Evolutionary conservation across 37 sponge, comb jelly and placozoan genomes (phyloP).

Genomic region (Lycopodina hypogea): DNA sequence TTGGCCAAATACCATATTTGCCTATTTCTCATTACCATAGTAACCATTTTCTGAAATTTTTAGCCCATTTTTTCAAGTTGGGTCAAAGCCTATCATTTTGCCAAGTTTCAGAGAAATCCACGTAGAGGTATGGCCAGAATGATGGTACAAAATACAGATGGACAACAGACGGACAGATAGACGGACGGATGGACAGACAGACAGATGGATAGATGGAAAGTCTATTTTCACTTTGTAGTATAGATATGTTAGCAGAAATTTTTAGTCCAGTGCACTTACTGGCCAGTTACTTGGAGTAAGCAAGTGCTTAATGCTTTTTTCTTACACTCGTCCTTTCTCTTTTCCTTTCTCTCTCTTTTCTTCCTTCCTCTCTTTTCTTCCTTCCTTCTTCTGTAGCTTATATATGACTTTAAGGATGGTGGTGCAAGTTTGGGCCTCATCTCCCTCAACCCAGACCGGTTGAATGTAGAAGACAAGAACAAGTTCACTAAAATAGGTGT

Average conservation of each 20-base stretch:
- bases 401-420: constrained; percentile 68
- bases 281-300: neutral
- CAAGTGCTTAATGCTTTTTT: neutral
- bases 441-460: constrained; percentile 64
- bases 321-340: neutral
- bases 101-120: no score
- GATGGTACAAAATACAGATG: no score
- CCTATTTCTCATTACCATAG: no score
- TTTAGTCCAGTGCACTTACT: neutral
- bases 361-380: neutral
- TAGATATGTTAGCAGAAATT: neutral
- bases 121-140: no score
- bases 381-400: constrained; percentile 25
- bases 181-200: no score
- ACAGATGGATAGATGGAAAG: no score
- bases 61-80: no score
- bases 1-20: no score
- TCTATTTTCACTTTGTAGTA: no score
- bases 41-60: no score
- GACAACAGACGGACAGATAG: no score
- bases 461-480: constrained; percentile 23
- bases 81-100: no score
- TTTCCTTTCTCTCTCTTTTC: neutral
- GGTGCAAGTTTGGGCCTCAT: constrained; percentile 53
- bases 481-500: constrained; percentile 48